phyloP scores from a whole-genome alignment of 2,113 vertebrate species.

The Lasiurus cinereus region DNA sequence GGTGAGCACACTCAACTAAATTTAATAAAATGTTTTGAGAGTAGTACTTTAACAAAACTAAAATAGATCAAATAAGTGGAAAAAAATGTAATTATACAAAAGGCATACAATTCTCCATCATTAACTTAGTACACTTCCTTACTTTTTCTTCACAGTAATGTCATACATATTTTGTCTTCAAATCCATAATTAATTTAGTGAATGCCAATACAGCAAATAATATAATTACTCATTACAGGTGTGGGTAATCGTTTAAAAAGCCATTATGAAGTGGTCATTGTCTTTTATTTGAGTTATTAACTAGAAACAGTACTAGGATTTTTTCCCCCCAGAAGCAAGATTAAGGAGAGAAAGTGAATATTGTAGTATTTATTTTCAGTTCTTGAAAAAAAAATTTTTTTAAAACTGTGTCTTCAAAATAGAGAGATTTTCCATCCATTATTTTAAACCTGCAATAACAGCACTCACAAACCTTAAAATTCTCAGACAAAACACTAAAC shows the following conservation, averaged over 20 bases:
- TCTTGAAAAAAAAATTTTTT: conserved; percentile 47
- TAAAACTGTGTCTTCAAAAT: not conserved
- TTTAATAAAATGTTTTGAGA: not conserved
- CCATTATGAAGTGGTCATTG: not conserved
- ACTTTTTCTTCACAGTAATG: not conserved
- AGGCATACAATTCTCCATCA: not conserved
- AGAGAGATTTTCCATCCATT: not conserved
- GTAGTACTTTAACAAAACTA: not conserved
- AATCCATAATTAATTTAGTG: conserved; percentile 62
- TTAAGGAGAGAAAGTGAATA: not conserved
- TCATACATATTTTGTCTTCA: conserved; percentile 44
- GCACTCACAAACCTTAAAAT: not conserved
- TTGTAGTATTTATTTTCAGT: not conserved
- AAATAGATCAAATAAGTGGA: not conserved
- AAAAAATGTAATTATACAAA: not conserved
- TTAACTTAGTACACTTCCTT: not conserved
- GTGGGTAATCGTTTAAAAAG: conserved; percentile 66
- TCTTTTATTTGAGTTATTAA: conserved; percentile 68
- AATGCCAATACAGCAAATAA: conserved; percentile 57
- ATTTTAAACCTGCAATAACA: not conserved
- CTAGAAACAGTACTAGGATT: conserved; percentile 7
- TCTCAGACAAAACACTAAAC: not conserved
- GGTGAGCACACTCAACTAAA: not conserved
- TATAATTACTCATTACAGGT: conserved; percentile 68
- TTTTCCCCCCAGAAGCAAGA: not conserved